A percentile compares a stretch with the other conserved stretches of the same genome.
These are phyloP conservation scores for Odontothrips loti DNA, from an alignment of 2,888 invertebrate species.

Conservation along the genomic window DNA sequence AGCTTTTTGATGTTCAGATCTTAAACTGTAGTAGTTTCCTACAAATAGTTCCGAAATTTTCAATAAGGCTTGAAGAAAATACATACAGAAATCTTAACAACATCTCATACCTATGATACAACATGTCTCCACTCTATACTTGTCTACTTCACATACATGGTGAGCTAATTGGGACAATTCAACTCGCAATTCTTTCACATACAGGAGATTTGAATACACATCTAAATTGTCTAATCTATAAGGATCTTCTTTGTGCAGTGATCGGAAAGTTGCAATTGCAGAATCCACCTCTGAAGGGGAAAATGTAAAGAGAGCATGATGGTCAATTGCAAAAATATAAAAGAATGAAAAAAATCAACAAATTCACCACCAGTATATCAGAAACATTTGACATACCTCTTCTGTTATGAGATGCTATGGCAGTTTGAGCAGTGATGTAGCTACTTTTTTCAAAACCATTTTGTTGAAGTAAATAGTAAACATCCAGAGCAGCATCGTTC, in stretches of 20 bases:
- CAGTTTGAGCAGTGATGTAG: constrained; percentile 87
- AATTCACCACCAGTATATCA: background rate
- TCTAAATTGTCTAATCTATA: constrained; percentile 94
- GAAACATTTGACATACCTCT: constrained; percentile 58
- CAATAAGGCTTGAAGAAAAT: constrained; percentile 28
- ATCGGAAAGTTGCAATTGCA: constrained; percentile 78
- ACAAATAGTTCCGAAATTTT: constrained; percentile 40
- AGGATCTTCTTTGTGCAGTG: constrained; percentile 81
- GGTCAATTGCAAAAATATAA: constrained; percentile 27
- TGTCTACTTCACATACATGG: constrained; percentile 88
- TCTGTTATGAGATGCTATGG: constrained; percentile 86
- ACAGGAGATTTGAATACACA: constrained; percentile 91
- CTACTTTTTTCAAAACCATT: constrained; percentile 83
- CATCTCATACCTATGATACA: constrained; percentile 79
- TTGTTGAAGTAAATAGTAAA: constrained; percentile 69
- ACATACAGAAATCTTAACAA: constrained; percentile 37
- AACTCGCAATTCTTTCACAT: constrained; percentile 86
- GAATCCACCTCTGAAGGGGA: constrained; percentile 73
- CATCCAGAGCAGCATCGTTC: constrained; percentile 81
- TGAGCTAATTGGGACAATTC: constrained; percentile 92
- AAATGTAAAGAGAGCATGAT: constrained; percentile 35
- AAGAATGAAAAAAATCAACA: constrained; percentile 31
- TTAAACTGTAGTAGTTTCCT: constrained; percentile 96
- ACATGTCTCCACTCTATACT: constrained; percentile 95
- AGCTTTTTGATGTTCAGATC: constrained; percentile 96